Base-by-base conservation (phyloP, 2,797 vertebrate species). In the Agapornis canus region DNA sequence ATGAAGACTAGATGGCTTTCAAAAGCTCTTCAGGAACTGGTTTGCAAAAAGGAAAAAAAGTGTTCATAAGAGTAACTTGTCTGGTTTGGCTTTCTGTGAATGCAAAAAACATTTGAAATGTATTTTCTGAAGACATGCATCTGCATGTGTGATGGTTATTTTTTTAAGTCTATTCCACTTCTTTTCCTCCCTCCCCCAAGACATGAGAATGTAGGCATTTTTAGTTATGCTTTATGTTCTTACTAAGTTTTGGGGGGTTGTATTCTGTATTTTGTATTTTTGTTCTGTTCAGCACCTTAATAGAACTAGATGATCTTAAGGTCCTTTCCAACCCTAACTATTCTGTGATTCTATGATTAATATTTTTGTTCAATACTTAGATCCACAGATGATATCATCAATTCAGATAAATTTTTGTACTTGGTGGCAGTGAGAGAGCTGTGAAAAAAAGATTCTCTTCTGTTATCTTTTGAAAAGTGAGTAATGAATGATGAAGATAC, bases 21-120 rank as follows among this genome's bases (percentile, higher is more conserved):
- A 94, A 94, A 97, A 92, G 51, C 92, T 52, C 49, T 90, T 48
- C 35, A 81, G 66, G 82, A 95, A 69, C n/a, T 76, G 76, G 21
- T 65, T 83, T 25, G 32, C 37, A 39, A 63, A 45, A 40, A 47
- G 21, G 21, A 10, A 70, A 45, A 18, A 2, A n/a, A 54, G 47
- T 25, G 1, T 39, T 81, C 3, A 51, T 37, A 11, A 15, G 77
- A 89, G 51, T 77, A 40, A 6, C 45, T 54, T 42, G 31, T 70
- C 37, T 72, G n/a, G 47, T 89, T 73, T 73, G 31, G 40, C 69
- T 89, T 93, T 45, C 13, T 35, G 19, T 70, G 65, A 86, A 59
- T 47, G 47, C n/a, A 22, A 63, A 4, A 31, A 35, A 5, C 29
- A 48, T 77, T 69, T 82, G 57, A 80, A 93, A 76, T 56, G 66